Base-by-base conservation (phyloP, 2,888 invertebrate species). In the Orthonevra nobilis region DNA sequence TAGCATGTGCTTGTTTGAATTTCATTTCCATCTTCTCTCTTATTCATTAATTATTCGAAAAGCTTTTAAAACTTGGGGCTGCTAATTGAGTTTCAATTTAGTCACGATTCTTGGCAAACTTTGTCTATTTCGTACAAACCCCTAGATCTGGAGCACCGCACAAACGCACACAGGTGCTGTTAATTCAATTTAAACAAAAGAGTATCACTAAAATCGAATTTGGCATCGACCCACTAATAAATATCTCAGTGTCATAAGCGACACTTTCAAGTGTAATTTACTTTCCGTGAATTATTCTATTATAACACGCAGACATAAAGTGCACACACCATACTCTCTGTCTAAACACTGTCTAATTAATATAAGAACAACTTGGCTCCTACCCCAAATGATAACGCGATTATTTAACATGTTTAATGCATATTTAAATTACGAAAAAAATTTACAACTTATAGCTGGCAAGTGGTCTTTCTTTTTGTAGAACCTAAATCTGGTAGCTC, bases 131-230 rank as follows among this genome's bases (percentile, higher is more conserved):
- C 14, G 2, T 28, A 14, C 3, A 17, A 28, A 17, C 36, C 34
- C 19, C 42, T 14, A 26, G 23, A 30, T 6, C 23, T n/a, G n/a
- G 5, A 7, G 12, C 32, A 32, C 34, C 34, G 5, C 56, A 46
- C 44, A 36, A n/a, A 6, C 34, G 38, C 44, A 64, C 60, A 64
- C 60, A 60, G 52, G 58, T 68, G 52, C 32, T 48, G 28, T 19
- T 61, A 68, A 66, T 52, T 73, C 17, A 46, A 60, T 73, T 73
- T 15, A 7, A 50, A 19, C 56, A 50, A 73, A 50, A 23, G 36
- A 36, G 40, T 73, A 30, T 58, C 64, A 64, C 50, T 58, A 44
- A 36, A 73, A 64, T 73, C 14, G n/a, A 64, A 58, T 73, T 52
- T 64, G 19, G 7, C 26, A 40, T 20, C 23, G 14, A 14, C 23